Conservation (phyloP, 2,113 vertebrate genomes). For the Pristiophorus japonicus region DNA sequence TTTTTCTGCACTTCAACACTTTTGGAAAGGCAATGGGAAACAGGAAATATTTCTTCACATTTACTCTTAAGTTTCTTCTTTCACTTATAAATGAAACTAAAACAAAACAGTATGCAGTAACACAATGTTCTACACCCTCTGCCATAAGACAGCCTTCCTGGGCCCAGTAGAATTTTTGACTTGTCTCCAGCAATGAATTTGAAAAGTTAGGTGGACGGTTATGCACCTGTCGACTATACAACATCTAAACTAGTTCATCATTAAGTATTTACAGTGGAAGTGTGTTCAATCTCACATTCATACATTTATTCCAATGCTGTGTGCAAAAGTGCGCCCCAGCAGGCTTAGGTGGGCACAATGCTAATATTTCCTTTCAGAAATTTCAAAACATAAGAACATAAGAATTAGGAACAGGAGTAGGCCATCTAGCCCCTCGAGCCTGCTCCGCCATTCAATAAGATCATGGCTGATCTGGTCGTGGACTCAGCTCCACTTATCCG, state of each 20-base stretch:
- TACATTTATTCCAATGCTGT: neutral
- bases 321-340: neutral
- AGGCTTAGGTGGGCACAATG: neutral
- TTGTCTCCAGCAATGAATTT: neutral
- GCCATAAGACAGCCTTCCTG: neutral
- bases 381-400: too few relatives aligned
- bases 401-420: too few relatives aligned
- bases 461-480: too few relatives aligned
- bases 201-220: neutral
- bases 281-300: neutral
- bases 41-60: neutral
- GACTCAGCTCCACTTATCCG: too few relatives aligned
- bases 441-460: too few relatives aligned
- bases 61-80: neutral
- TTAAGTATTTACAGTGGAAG: neutral
- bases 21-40: neutral
- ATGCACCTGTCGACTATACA: neutral
- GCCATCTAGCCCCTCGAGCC: too few relatives aligned
- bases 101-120: neutral
- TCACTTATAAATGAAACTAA: neutral
- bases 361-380: neutral
- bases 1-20: neutral
- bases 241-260: neutral
- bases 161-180: neutral
- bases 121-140: neutral